Evolutionary conservation across 2,888 invertebrate species (phyloP).

Genomic region (Agrochola macilenta): DNA sequence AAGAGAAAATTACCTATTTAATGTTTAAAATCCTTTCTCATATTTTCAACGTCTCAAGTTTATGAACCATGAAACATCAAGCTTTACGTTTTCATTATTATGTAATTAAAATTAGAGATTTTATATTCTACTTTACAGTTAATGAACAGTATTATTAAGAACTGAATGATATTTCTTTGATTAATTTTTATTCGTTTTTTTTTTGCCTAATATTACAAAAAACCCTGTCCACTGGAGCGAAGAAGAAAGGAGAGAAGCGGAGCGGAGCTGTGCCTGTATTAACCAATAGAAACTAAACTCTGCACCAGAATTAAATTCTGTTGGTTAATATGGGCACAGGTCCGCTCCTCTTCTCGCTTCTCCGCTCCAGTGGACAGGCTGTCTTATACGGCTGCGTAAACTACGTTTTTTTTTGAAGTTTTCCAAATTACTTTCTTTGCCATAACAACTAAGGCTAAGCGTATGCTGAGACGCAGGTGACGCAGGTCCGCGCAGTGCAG

Average conservation of each 20-base stretch:
- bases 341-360: no score
- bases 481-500: no score
- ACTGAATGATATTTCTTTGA: neutral
- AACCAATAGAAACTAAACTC: no score
- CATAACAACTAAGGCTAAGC: neutral
- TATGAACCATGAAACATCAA: slow-evolving; percentile 14
- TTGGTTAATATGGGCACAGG: no score
- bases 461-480: no score
- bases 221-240: no score
- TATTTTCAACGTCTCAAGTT: slow-evolving; percentile 7
- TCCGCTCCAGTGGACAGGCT: no score
- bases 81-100: slow-evolving; percentile 6
- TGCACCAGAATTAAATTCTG: no score
- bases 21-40: neutral
- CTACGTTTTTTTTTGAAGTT: neutral
- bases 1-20: neutral
- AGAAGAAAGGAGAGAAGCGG: no score
- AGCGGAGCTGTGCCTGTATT: no score
- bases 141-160: neutral
- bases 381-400: neutral
- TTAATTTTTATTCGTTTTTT: neutral
- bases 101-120: neutral
- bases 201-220: neutral
- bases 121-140: neutral
- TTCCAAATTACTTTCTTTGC: neutral